Percentiles rank a stretch among this genome's conserved stretches.
Conservation (phyloP, 2,113 vertebrate species). For the Engraulis encrasicolus region DNA sequence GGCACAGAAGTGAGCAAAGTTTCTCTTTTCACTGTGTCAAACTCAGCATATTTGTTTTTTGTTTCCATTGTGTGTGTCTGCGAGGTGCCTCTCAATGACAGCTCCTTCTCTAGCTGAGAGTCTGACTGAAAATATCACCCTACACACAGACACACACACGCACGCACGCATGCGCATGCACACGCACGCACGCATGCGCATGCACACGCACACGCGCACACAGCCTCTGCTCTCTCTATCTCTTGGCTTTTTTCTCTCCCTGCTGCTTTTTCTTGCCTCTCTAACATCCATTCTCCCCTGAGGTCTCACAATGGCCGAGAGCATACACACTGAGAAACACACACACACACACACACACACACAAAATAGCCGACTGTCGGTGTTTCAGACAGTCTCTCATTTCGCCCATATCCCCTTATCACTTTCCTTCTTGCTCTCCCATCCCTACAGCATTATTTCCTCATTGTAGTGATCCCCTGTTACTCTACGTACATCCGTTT, state of each 20-base stretch:
- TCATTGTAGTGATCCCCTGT: constrained; percentile 7
- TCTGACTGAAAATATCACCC: background rate
- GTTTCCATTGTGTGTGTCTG: background rate
- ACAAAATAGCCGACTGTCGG: too few relatives aligned
- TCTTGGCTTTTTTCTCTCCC: background rate
- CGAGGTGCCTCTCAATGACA: background rate
- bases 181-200: background rate
- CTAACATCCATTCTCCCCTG: background rate
- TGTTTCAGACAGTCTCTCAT: constrained; percentile 1
- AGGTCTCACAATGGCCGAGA: background rate
- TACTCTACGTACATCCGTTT: background rate
- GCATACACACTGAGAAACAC: too few relatives aligned
- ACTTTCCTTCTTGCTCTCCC: background rate
- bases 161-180: background rate
- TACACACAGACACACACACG: background rate
- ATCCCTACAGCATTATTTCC: background rate
- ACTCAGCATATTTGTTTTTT: background rate
- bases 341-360: too few relatives aligned
- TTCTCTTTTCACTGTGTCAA: background rate
- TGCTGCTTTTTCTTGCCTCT: background rate
- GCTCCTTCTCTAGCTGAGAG: background rate
- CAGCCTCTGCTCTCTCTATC: too few relatives aligned
- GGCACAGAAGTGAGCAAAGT: background rate
- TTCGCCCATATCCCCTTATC: background rate
- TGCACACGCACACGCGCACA: background rate